Evolutionary conservation across 2,797 vertebrate species (phyloP).

Genomic region (Hybognathus amarus): DNA sequence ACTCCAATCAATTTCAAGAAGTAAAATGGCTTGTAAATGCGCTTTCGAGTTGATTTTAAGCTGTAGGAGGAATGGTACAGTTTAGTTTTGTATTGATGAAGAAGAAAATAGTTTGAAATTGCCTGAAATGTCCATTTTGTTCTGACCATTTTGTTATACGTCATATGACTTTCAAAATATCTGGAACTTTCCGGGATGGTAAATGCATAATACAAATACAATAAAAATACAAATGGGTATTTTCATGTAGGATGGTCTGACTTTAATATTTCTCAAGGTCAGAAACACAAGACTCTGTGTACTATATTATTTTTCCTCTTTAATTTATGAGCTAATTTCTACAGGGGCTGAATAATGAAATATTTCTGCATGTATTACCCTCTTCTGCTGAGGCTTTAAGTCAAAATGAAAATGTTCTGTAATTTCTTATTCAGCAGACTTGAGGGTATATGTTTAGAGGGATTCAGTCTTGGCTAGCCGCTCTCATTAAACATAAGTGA

Average conservation of each 20-base stretch:
- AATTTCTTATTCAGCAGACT: conserved; percentile 45
- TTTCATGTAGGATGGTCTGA: not conserved
- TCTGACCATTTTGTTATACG: not conserved
- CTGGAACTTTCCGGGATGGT: not conserved
- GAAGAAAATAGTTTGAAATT: not conserved
- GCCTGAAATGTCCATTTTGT: not conserved
- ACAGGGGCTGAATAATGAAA: conserved; percentile 44
- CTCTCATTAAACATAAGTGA: conserved; percentile 34
- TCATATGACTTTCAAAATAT: not conserved
- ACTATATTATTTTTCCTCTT: conserved; percentile 23
- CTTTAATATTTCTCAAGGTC: conserved; percentile 30
- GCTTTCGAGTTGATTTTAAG: not conserved
- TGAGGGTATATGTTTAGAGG: conserved; percentile 41
- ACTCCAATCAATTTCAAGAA: not conserved
- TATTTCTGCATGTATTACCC: conserved; percentile 40
- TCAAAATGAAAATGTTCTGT: conserved; percentile 48
- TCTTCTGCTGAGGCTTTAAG: conserved; percentile 36
- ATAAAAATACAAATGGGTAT: not conserved
- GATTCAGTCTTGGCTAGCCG: conserved; percentile 31
- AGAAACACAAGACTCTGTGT: conserved; percentile 11
- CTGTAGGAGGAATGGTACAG: not conserved
- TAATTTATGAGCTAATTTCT: conserved; percentile 42
- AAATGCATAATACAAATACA: conserved; percentile 18
- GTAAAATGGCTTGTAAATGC: not conserved
- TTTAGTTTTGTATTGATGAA: not conserved